Conservation (phyloP, 1,140 invertebrate species). For the Bacillus rossius region DNA sequence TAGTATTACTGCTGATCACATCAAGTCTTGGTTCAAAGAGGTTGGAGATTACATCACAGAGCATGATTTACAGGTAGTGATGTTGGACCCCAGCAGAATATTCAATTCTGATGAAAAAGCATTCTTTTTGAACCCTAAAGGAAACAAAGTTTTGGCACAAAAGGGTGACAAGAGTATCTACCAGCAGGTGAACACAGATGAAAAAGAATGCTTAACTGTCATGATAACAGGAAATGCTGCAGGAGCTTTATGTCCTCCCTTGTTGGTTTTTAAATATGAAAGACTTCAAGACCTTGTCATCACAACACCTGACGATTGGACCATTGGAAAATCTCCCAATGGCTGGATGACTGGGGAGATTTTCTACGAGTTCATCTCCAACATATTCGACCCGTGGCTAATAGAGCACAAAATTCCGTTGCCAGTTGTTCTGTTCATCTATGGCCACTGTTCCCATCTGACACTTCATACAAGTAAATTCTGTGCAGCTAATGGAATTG, state of each 20-base stretch:
- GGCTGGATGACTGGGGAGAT: conserved; percentile 27
- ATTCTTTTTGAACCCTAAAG: conserved; percentile 35
- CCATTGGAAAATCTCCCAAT: conserved; percentile 3
- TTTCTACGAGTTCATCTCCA: conserved; percentile 35
- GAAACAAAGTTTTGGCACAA: conserved; percentile 28
- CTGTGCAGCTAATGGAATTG: conserved; percentile 36
- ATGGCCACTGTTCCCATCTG: conserved; percentile 33
- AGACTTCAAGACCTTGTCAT: neutral
- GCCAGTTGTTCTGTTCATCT: too few species aligned
- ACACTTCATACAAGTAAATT: conserved; percentile 34
- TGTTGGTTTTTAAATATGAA: conserved; percentile 6
- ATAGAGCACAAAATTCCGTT: too few species aligned
- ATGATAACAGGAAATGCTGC: conserved; percentile 11
- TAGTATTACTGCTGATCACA: neutral
- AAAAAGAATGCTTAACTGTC: conserved; percentile 14
- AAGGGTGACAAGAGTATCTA: conserved; percentile 31
- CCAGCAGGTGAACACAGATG: conserved; percentile 17
- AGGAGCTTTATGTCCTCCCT: neutral
- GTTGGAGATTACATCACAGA: conserved; percentile 1
- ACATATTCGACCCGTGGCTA: conserved; percentile 29
- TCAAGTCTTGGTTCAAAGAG: conserved; percentile 3
- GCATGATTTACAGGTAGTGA: neutral
- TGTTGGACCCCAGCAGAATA: conserved; percentile 29
- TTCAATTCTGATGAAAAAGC: conserved; percentile 40
- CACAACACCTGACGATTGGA: neutral